Conservation (phyloP, 2,113 vertebrate genomes). For the Perca schrenkii region DNA sequence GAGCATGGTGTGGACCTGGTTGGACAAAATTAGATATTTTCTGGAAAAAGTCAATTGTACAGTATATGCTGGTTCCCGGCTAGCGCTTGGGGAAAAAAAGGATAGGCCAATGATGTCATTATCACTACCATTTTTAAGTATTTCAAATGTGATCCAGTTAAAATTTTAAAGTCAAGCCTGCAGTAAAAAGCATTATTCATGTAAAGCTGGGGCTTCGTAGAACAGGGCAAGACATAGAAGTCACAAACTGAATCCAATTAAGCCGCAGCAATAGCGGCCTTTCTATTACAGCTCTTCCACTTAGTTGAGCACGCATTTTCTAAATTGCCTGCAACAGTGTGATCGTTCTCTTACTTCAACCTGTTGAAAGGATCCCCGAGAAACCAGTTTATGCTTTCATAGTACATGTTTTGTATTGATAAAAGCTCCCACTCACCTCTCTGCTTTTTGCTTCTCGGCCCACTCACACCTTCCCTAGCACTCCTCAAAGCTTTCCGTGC, state of each 20-base stretch:
- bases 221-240: background rate
- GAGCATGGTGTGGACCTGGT: background rate
- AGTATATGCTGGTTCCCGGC: background rate
- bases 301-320: conserved; percentile 11
- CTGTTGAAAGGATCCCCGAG: background rate
- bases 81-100: background rate
- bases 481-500: conserved; percentile 75
- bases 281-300: conserved; percentile 46
- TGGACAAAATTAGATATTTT: background rate
- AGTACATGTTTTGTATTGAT: background rate
- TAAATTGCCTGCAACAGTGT: background rate
- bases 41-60: background rate
- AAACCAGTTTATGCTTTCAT: background rate
- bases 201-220: background rate
- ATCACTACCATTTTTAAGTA: background rate
- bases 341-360: background rate
- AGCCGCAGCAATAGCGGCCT: conserved; percentile 22
- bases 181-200: conserved; percentile 8
- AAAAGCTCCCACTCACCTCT: conserved; percentile 74
- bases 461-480: conserved; percentile 51
- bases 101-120: background rate
- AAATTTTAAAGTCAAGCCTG: conserved; percentile 11
- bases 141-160: background rate
- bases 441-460: conserved; percentile 66
- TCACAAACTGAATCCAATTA: conserved; percentile 45